Evolutionary conservation across 2,888 invertebrate species (phyloP).

Genomic region (Phlogophora meticulosa): DNA sequence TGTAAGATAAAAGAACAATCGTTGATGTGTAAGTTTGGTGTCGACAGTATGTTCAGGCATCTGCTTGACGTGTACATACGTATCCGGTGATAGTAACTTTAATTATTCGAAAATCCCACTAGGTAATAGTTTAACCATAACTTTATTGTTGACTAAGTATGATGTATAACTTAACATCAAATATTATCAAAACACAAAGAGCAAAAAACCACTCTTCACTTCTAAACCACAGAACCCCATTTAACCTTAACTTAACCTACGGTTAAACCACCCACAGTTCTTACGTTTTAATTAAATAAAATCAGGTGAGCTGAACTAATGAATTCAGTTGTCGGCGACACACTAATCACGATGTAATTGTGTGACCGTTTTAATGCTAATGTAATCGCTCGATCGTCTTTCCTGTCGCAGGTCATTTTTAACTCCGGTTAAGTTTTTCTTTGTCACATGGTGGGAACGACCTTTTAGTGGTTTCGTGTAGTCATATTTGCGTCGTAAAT

Average conservation of each 20-base stretch:
- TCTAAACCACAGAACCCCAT: slow-evolving; percentile 43
- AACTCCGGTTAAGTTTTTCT: slow-evolving; percentile 60
- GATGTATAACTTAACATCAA: too few species aligned
- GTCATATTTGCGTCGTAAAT: slow-evolving; percentile 44
- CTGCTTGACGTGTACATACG: too few species aligned
- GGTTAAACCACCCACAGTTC: slow-evolving; percentile 53
- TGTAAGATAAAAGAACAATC: neutral
- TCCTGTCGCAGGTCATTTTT: slow-evolving; percentile 69
- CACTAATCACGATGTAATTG: slow-evolving; percentile 88
- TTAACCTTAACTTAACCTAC: slow-evolving; percentile 48
- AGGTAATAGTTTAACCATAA: too few species aligned
- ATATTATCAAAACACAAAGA: slow-evolving; percentile 6
- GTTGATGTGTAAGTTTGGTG: neutral
- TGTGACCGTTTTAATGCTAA: slow-evolving; percentile 90
- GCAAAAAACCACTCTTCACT: slow-evolving; percentile 7
- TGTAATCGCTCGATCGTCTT: slow-evolving; percentile 73
- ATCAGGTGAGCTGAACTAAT: slow-evolving; percentile 91
- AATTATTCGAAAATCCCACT: too few species aligned
- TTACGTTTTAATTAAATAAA: slow-evolving; percentile 88
- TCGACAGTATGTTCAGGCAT: too few species aligned
- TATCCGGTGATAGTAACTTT: too few species aligned
- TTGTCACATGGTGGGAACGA: slow-evolving; percentile 68
- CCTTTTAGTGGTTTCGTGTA: slow-evolving; percentile 46
- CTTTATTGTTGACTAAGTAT: too few species aligned
- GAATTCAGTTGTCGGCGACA: slow-evolving; percentile 89